Evolutionary conservation across 1,140 invertebrate species (phyloP).

Genomic region (Bradysia coprophila): DNA sequence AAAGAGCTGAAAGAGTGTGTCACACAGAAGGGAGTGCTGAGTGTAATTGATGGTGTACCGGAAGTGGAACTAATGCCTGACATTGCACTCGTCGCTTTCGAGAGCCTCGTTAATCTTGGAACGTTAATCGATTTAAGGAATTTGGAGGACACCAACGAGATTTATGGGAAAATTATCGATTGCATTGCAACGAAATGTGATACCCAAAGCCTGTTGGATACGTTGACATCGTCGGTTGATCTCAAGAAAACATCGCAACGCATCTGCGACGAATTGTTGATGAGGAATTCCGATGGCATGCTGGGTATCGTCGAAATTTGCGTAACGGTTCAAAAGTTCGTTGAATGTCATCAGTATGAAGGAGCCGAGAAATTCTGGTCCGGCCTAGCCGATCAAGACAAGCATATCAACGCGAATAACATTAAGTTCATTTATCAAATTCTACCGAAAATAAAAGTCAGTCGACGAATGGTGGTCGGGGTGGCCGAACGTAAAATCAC

Average conservation of each 20-base stretch:
- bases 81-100: not conserved
- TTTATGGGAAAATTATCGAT: not conserved
- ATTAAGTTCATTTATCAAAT: conserved; percentile 35
- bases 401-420: conserved; percentile 35
- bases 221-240: not conserved
- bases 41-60: conserved; percentile 1
- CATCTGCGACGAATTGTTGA: conserved; percentile 36
- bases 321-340: conserved; percentile 25
- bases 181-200: not conserved
- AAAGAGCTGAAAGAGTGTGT: not conserved
- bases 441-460: conserved; percentile 35
- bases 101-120: not conserved
- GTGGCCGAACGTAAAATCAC: conserved; percentile 39
- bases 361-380: conserved; percentile 46
- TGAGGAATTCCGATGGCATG: conserved; percentile 37
- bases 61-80: not conserved
- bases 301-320: conserved; percentile 40
- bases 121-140: not conserved
- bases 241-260: not conserved
- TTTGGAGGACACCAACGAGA: not conserved
- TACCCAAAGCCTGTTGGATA: not conserved
- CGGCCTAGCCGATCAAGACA: conserved; percentile 35
- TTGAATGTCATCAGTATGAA: conserved; percentile 22
- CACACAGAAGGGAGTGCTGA: not conserved
- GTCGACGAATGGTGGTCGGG: conserved; percentile 36